Evolutionary conservation across 1,140 invertebrate genomes (phyloP).

Genomic region (Pseudomyrmex pallidus): DNA sequence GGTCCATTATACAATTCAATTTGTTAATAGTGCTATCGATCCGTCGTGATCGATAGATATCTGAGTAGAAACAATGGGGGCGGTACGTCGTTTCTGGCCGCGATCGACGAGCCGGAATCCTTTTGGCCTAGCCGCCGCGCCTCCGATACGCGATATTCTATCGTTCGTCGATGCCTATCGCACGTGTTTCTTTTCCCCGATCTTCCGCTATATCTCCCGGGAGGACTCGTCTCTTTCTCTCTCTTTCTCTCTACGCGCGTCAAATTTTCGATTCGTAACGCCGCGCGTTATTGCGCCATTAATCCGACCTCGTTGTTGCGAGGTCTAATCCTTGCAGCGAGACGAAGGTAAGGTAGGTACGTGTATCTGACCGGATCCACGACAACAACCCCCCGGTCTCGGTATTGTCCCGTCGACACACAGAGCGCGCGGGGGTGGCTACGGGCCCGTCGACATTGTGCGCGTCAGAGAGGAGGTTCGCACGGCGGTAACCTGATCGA

Average conservation of each 20-base stretch:
- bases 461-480: conserved; percentile 74
- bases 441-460: conserved; percentile 73
- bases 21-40: conserved; percentile 79
- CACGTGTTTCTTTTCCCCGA: neutral
- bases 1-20: conserved; percentile 80
- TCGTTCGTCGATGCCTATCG: conserved; percentile 2
- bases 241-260: too few species aligned
- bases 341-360: neutral
- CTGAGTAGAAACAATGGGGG: conserved; percentile 74
- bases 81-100: conserved; percentile 63
- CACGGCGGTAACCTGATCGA: conserved; percentile 84
- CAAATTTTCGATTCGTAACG: conserved; percentile 30
- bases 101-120: conserved; percentile 67
- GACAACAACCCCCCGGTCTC: conserved; percentile 36
- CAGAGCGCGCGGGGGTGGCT: neutral
- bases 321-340: neutral
- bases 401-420: conserved; percentile 54
- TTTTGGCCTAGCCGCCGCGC: conserved; percentile 74
- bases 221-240: neutral
- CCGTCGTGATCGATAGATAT: conserved; percentile 72
- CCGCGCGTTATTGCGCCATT: conserved; percentile 20
- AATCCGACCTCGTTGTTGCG: conserved; percentile 32
- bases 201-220: conserved; percentile 1
- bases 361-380: conserved; percentile 50
- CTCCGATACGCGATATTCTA: conserved; percentile 48